Evolutionary conservation across 1,140 invertebrate genomes (phyloP).

Genomic region (Tetragnatha versicolor): DNA sequence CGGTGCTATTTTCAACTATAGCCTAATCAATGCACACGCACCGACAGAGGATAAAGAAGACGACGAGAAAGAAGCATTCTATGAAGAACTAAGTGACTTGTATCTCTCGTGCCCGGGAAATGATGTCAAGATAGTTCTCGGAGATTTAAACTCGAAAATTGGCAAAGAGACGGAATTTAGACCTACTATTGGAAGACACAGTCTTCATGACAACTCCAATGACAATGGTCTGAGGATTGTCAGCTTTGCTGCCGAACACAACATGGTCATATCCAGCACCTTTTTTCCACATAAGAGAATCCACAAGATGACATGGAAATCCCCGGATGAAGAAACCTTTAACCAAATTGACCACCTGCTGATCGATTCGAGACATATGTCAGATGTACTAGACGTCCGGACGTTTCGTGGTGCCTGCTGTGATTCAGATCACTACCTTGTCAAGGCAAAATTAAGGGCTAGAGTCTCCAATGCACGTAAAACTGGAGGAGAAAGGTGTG

Average conservation of each 20-base stretch:
- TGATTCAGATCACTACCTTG: slow-evolving; percentile 7
- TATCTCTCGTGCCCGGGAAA: too few relatives aligned
- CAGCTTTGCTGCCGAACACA: slow-evolving; percentile 3
- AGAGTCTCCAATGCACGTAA: slow-evolving; percentile 1
- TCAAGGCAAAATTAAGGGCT: neutral
- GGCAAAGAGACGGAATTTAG: too few relatives aligned
- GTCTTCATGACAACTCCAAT: too few relatives aligned
- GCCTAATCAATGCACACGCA: too few relatives aligned
- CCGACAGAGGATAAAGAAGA: too few relatives aligned
- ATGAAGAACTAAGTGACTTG: too few relatives aligned
- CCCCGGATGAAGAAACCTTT: neutral
- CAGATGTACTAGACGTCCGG: neutral
- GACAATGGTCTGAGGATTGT: too few relatives aligned
- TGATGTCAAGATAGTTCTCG: too few relatives aligned
- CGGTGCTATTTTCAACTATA: too few relatives aligned
- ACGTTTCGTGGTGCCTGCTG: neutral
- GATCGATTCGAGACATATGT: neutral
- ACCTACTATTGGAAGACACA: too few relatives aligned
- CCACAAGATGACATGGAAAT: neutral
- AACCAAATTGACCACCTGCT: neutral
- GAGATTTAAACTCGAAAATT: too few relatives aligned
- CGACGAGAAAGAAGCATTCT: too few relatives aligned
- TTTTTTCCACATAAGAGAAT: neutral
- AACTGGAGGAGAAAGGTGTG: neutral
- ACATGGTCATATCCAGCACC: neutral